Evolutionary conservation across 2,888 invertebrate species (phyloP).

Genomic region (Nephrotoma appendiculata): DNA sequence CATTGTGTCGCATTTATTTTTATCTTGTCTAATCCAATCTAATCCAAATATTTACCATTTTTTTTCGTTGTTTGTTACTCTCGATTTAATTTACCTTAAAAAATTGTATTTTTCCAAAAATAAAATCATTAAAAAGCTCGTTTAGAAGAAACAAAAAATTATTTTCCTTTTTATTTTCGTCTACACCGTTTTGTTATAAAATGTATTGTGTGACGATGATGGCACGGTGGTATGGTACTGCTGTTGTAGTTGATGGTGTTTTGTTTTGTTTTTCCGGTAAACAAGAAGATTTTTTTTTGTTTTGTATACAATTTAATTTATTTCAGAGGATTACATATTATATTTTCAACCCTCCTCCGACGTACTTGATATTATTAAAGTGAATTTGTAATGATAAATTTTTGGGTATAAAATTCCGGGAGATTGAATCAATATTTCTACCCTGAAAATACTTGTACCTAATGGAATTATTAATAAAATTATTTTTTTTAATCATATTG

Average conservation of each 20-base stretch:
- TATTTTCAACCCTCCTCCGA: background rate
- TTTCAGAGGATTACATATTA: background rate
- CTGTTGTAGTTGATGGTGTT: background rate
- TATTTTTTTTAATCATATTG: background rate
- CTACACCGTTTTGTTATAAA: background rate
- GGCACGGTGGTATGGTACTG: background rate
- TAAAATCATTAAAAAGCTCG: background rate
- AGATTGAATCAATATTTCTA: background rate
- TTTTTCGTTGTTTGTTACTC: background rate
- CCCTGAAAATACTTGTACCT: background rate
- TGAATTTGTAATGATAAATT: background rate
- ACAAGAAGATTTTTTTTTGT: background rate
- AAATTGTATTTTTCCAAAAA: background rate
- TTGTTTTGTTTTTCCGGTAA: background rate
- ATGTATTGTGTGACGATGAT: background rate
- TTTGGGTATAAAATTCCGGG: background rate
- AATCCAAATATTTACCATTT: background rate
- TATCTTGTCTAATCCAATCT: background rate
- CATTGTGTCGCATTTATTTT: background rate
- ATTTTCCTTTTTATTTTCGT: background rate
- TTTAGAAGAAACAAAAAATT: background rate
- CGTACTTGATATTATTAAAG: background rate
- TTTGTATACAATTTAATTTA: background rate
- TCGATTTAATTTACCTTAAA: background rate
- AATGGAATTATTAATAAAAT: background rate